phyloP scores from a whole-genome alignment of 92 coral and sea anemone species.

The Heliopora coerulea region DNA sequence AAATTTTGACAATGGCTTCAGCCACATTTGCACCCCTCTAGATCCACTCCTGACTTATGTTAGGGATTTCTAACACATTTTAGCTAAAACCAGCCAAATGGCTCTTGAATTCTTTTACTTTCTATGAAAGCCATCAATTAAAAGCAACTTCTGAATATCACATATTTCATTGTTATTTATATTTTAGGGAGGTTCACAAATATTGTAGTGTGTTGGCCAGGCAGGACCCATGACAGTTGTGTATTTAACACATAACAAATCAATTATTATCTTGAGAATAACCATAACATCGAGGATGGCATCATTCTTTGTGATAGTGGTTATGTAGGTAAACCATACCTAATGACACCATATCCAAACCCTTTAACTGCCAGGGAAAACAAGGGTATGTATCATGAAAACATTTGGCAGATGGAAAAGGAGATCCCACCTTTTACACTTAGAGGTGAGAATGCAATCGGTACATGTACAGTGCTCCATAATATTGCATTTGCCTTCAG shows the following conservation, averaged over 20 bases:
- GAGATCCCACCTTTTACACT: constrained; percentile 49
- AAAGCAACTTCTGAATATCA: no score
- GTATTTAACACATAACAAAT: constrained; percentile 47
- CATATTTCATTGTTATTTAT: no score
- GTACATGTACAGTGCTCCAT: constrained; percentile 43
- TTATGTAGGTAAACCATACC: constrained; percentile 33
- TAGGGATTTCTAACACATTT: no score
- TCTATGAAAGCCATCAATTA: no score
- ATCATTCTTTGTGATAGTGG: constrained; percentile 54
- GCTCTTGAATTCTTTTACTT: no score
- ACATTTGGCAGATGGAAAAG: constrained; percentile 59
- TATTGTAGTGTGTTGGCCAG: constrained; percentile 74
- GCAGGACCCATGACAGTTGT: constrained; percentile 66
- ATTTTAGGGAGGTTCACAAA: constrained; percentile 62
- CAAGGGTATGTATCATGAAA: constrained; percentile 49
- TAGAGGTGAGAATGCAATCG: constrained; percentile 48
- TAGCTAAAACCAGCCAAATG: no score
- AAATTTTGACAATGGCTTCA: no score
- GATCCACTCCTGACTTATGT: no score
- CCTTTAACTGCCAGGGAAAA: constrained; percentile 36
- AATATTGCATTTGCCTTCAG: constrained; percentile 31
- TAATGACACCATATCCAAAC: constrained; percentile 39
- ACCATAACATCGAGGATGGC: constrained; percentile 42
- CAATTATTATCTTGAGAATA: constrained; percentile 20
- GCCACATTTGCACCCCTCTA: no score